These are phyloP conservation scores for Falco cherrug DNA, from an alignment of 2,797 vertebrate species.

Conservation along the genomic window DNA sequence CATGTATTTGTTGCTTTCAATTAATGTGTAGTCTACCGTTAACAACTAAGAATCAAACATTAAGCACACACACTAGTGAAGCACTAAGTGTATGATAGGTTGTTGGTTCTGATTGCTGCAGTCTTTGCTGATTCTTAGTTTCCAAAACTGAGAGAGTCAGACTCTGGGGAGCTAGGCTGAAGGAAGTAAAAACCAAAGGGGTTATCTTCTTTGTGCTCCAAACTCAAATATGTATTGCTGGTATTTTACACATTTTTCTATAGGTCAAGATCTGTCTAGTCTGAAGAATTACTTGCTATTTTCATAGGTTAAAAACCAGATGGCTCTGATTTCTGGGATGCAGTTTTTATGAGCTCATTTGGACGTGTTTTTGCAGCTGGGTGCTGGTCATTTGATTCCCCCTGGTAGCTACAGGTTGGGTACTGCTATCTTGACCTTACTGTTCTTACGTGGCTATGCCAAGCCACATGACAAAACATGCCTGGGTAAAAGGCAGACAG, in stretches of 20 bases:
- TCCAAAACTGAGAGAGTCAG: neutral
- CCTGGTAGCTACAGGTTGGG: neutral
- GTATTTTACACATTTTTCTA: neutral
- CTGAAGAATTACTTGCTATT: neutral
- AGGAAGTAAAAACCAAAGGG: neutral
- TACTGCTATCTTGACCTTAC: neutral
- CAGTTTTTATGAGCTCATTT: neutral
- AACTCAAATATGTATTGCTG: rapidly evolving
- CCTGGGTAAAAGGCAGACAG: neutral
- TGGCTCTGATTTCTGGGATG: neutral
- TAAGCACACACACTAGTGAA: neutral
- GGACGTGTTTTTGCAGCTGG: neutral
- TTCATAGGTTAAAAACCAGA: neutral
- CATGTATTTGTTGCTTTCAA: neutral
- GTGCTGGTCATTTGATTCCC: neutral
- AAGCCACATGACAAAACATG: neutral
- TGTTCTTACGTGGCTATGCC: neutral
- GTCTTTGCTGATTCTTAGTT: neutral
- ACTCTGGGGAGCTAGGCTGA: neutral
- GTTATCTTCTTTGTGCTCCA: neutral
- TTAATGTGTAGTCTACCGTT: neutral
- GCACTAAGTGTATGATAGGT: neutral
- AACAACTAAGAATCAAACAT: neutral
- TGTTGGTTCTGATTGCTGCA: neutral
- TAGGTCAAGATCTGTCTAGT: neutral